phyloP scores from a whole-genome alignment of 2,113 vertebrate species.

The Raja brachyura region DNA sequence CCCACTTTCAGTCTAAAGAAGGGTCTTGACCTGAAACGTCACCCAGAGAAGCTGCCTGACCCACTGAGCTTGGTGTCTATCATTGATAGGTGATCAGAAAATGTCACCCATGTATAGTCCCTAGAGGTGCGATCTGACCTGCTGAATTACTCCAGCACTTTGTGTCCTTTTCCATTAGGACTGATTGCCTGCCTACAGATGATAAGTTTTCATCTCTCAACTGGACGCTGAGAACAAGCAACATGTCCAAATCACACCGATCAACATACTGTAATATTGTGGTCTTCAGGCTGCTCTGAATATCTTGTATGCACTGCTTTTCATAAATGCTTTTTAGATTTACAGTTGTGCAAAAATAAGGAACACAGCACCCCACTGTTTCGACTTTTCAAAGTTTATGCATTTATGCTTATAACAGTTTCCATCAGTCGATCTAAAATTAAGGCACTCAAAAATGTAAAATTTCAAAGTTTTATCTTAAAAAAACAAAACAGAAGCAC shows the following conservation, averaged over 20 bases:
- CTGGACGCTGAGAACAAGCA: not conserved
- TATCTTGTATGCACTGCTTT: not conserved
- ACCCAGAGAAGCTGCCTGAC: too few species aligned
- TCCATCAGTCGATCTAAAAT: not conserved
- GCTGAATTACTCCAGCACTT: too few species aligned
- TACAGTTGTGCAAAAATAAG: not conserved
- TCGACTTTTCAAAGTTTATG: not conserved
- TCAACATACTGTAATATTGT: not conserved
- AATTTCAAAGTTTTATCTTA: not conserved
- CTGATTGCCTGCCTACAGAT: not conserved
- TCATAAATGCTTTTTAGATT: not conserved
- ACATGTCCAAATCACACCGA: not conserved
- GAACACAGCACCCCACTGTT: not conserved
- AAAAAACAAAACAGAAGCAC: too few species aligned
- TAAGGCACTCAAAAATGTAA: not conserved
- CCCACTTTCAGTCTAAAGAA: too few species aligned
- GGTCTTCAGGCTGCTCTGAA: not conserved
- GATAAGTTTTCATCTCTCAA: not conserved
- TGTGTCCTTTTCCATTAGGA: too few species aligned
- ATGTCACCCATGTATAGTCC: too few species aligned
- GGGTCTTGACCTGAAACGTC: too few species aligned
- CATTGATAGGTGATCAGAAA: too few species aligned
- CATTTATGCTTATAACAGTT: not conserved
- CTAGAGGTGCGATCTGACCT: too few species aligned
- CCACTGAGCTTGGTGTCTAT: too few species aligned